Percentiles rank a stretch among this genome's conserved stretches.
Conservation (phyloP, 2,888 invertebrate species). For the Erpobdella octoculata region DNA sequence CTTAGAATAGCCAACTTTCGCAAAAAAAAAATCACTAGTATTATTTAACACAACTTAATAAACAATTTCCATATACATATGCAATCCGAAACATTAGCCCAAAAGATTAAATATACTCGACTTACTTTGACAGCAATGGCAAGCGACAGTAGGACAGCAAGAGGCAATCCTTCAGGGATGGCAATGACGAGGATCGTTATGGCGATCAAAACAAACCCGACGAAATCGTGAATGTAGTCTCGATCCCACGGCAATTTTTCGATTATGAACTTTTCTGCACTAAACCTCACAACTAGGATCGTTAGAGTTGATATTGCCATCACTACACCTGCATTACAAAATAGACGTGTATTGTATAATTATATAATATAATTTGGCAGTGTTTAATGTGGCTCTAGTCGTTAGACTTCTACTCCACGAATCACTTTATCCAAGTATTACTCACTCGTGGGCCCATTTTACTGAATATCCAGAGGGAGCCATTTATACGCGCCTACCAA, state of each 20-base stretch:
- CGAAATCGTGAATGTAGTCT: conserved; percentile 27
- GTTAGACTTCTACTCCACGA: too few relatives aligned
- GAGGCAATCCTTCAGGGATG: conserved; percentile 29
- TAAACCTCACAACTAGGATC: conserved; percentile 20
- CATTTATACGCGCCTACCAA: neutral
- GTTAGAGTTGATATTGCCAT: conserved; percentile 18
- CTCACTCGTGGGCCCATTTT: too few relatives aligned
- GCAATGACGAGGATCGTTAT: conserved; percentile 30
- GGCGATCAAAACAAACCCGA: conserved; percentile 25
- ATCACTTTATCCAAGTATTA: too few relatives aligned
- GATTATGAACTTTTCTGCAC: conserved; percentile 22
- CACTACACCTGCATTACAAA: conserved; percentile 9
- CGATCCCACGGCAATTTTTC: conserved; percentile 17
- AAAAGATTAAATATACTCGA: too few relatives aligned
- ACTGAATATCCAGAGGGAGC: too few relatives aligned
- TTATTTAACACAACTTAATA: too few relatives aligned
- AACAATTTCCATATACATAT: too few relatives aligned
- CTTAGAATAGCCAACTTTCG: too few relatives aligned
- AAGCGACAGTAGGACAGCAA: conserved; percentile 27
- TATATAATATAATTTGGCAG: too few relatives aligned
- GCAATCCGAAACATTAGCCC: too few relatives aligned
- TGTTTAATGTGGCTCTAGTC: too few relatives aligned
- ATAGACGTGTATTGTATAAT: neutral
- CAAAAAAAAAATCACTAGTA: too few relatives aligned
- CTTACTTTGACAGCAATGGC: conserved; percentile 27